These are phyloP conservation scores for Amphipoea lucens DNA, from an alignment of 2,888 invertebrate species.

Conservation along the genomic window DNA sequence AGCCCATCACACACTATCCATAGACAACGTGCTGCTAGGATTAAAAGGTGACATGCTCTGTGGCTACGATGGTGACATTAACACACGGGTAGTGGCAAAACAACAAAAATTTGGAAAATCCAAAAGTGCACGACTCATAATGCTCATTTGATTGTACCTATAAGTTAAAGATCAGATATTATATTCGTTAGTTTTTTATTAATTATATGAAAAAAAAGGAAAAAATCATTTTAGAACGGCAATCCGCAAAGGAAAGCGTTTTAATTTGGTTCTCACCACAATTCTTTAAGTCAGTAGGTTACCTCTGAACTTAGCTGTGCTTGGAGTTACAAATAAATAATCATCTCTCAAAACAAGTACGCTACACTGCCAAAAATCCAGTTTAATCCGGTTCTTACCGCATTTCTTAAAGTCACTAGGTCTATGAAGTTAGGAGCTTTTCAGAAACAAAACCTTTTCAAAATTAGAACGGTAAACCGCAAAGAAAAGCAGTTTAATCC, in stretches of 20 bases:
- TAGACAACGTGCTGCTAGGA: too few relatives aligned
- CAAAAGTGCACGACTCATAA: too few relatives aligned
- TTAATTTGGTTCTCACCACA: slow-evolving; percentile 15
- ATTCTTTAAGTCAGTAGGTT: slow-evolving; percentile 58
- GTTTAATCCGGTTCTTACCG: slow-evolving; percentile 10
- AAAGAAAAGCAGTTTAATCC: slow-evolving; percentile 23
- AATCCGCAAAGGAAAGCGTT: not conserved
- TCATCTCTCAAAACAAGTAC: slow-evolving; percentile 4
- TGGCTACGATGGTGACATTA: too few relatives aligned
- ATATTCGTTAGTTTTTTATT: too few relatives aligned
- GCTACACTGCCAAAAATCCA: not conserved
- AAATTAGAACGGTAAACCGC: slow-evolving; percentile 15
- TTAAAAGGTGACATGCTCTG: too few relatives aligned
- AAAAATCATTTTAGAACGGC: not conserved
- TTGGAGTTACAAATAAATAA: slow-evolving; percentile 41
- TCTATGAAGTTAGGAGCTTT: not conserved
- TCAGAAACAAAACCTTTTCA: not conserved
- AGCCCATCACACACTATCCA: too few relatives aligned
- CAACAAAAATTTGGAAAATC: too few relatives aligned
- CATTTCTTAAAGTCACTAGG: not conserved
- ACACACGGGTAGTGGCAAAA: too few relatives aligned
- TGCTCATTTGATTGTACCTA: too few relatives aligned
- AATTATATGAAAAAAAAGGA: not conserved
- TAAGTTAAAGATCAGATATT: too few relatives aligned
- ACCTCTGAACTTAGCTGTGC: slow-evolving; percentile 32